A percentile compares a stretch with the other conserved stretches of the same genome.
Evolutionary conservation across 2,888 invertebrate species (phyloP).

Genomic region (Platerodrilus igneus): DNA sequence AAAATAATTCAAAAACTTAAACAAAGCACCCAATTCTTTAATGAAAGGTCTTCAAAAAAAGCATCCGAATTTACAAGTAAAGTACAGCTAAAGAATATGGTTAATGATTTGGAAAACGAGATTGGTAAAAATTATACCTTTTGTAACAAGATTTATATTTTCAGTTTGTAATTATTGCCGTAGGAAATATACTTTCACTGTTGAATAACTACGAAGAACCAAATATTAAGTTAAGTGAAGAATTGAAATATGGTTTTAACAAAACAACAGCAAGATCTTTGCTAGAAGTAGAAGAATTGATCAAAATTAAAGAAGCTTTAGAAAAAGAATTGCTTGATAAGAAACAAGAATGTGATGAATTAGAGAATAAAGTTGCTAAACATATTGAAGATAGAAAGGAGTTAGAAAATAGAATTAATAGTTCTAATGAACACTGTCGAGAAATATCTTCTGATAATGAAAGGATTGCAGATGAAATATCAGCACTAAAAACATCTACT

Average conservation of each 20-base stretch:
- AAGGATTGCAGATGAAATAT: conserved; percentile 51
- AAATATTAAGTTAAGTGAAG: conserved; percentile 51
- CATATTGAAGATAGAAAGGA: conserved; percentile 59
- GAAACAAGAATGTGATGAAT: conserved; percentile 54
- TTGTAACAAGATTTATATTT: conserved; percentile 8
- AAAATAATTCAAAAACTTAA: conserved; percentile 62
- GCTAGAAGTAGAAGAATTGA: conserved; percentile 51
- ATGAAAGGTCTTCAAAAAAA: conserved; percentile 67
- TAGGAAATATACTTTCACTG: conserved; percentile 58
- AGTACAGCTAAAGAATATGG: conserved; percentile 73
- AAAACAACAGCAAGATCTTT: conserved; percentile 30
- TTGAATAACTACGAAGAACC: conserved; percentile 57
- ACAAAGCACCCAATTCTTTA: conserved; percentile 61
- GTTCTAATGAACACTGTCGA: conserved; percentile 49
- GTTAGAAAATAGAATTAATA: conserved; percentile 50
- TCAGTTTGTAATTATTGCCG: conserved; percentile 19
- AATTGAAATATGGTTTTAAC: conserved; percentile 34
- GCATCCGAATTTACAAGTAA: conserved; percentile 69
- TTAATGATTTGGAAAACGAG: conserved; percentile 84
- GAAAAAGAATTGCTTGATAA: conserved; percentile 54
- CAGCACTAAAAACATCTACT: conserved; percentile 46
- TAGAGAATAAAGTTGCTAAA: conserved; percentile 50
- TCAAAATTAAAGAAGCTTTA: conserved; percentile 50
- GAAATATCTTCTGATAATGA: conserved; percentile 51
- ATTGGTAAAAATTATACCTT: conserved; percentile 53